Evolutionary conservation across 2,797 vertebrate genomes (phyloP), one percentile per base, ranked within the genome.

Genomic region (Thunnus albacares): DNA sequence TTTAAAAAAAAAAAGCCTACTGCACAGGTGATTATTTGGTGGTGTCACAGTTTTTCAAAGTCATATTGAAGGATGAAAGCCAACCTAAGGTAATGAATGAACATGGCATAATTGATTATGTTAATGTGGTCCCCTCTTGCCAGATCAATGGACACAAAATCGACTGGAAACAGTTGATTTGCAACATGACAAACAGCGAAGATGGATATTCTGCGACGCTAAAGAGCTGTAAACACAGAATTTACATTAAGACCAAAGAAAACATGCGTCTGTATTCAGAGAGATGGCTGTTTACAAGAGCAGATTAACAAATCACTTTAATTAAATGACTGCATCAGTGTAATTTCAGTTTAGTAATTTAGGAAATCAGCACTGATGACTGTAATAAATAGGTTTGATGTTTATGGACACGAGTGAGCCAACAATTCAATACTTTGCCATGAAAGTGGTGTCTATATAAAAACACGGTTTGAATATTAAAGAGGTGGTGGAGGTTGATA

Each of bases 91-190:
- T 53, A 79, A 81, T 45, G 30, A 73, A 63, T 61, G 20, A 57
- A 71, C 67, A 60, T 70, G 53, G 45, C 10, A 60, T 64, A 56
- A 90, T 81, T 84, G 72, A 91, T 89, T 84, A 83, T 86, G 79
- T 52, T 82, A 63, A 87, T 86, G 82, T 20, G 35, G 24, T 59
- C 7, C 51, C 22, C 33, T 49, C 38, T 68, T 47, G 53, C 35
- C 38, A 22, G 76, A 83, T 89, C 80, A 24, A 81, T 81, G 60
- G 74, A 71, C 71, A 73, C 20, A 70, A 76, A 88, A 78, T 89
- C 56, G 0, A 64, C 77, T 41, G 71, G 20, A 55, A 86, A 65
- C 26, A 0, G 24, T 53, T 79, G 57, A 78, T 79, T 83, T 78
- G 56, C 65, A 78, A 78, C 28, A 13, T 20, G 35, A 77, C 59